Base-by-base conservation (phyloP, 1,140 invertebrate genomes). In the Pogonomyrmex californicus region DNA sequence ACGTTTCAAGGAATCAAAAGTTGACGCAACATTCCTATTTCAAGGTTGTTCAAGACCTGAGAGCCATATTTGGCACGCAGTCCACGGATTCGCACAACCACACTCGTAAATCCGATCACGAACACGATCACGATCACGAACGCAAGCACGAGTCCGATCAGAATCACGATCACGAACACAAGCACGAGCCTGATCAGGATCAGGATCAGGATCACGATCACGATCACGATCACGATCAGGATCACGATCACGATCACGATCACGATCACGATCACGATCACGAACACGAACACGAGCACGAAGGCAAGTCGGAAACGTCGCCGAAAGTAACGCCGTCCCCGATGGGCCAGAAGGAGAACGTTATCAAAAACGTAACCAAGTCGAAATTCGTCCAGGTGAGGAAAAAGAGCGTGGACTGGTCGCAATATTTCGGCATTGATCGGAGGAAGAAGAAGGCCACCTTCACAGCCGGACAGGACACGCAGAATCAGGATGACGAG, bases 321-420 rank as follows among this genome's bases (percentile, higher is more conserved):
- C 85, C 91, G 36, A 86, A 90, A 0, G 78, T 90, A 54, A 92
- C 88, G 5, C 58, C 86, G n/a, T 9, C 75, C 1, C 41, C 91
- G 38, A 93, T 92, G 41, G 91, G 90, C n/a, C 82, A 91, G 9
- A 93, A 94, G 54, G 92, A 94, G 10, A 93, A 88, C 30, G 38
- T 7, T 0, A 89, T 23, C 82, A 7, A 93, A 81, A 78, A 91
- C 17, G 87, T 23, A 23, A 78, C 93, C 6, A 92, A 93, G 23
- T 92, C 94, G 49, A 93, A 94, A 49, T 94, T 96, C 6, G 95
- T 97, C 41, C 95, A 95, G 56, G 94, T 97, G 5, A 96, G 96
- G 87, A 98, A 98, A 93, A 98, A 98, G 93, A 97, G 97, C 12
- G 96, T 98, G 54, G 97, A 98, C 88, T 98, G 98, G 98, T 98